Evolutionary conservation across 2,113 vertebrate species (phyloP).

Genomic region (Campylorhamphus procurvoides): DNA sequence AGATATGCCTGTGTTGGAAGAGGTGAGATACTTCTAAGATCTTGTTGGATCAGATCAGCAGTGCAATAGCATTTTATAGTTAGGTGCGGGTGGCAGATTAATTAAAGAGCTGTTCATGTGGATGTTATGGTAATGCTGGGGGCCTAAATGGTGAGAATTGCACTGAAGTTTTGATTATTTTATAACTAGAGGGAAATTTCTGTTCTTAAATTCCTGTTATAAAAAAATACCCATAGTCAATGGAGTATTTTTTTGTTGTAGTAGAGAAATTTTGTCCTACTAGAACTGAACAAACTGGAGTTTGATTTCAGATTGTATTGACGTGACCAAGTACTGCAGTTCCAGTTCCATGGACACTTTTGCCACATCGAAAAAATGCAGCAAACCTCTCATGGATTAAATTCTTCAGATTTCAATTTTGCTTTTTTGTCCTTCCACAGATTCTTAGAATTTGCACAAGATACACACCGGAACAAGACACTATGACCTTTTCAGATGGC

Average conservation of each 20-base stretch:
- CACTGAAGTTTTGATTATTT: not conserved
- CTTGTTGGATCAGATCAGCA: not conserved
- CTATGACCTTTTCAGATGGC: constrained; percentile 96
- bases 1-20: fast-evolving
- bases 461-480: constrained; percentile 95
- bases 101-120: not conserved
- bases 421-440: constrained; percentile 58
- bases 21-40: not conserved
- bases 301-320: not conserved
- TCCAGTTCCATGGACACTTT: not conserved
- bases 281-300: not conserved
- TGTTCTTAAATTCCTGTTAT: not conserved
- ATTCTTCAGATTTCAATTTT: not conserved
- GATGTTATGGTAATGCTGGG: not conserved
- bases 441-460: constrained; percentile 95
- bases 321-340: fast-evolving
- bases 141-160: not conserved
- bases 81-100: fast-evolving
- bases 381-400: not conserved
- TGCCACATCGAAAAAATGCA: fast-evolving
- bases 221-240: not conserved
- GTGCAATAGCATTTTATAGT: not conserved
- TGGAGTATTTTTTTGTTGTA: not conserved
- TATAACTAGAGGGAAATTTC: not conserved
- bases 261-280: not conserved